These are phyloP conservation scores for Biston stratarius DNA, from an alignment of 2,888 invertebrate genomes.

Conservation along the genomic window DNA sequence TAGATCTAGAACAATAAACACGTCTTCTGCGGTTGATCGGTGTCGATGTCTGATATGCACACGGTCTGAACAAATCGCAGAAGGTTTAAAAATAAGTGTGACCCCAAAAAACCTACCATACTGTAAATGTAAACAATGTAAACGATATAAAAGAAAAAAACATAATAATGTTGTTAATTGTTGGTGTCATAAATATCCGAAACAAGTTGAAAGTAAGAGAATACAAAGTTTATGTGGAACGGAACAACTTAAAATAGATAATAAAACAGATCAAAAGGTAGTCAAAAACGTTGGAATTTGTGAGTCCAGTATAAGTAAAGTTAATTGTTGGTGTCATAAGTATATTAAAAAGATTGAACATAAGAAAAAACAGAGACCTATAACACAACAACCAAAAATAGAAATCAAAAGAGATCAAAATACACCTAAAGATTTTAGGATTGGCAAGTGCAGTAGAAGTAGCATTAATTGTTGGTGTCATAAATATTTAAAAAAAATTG, in stretches of 20 bases:
- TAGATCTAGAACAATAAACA: conserved; percentile 20
- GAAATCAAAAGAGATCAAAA: too few relatives aligned
- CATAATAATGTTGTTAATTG: not conserved
- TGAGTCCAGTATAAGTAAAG: not conserved
- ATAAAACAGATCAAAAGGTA: not conserved
- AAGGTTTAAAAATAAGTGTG: conserved; percentile 13
- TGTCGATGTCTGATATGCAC: conserved; percentile 18
- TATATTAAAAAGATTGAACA: too few relatives aligned
- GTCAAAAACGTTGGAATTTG: not conserved
- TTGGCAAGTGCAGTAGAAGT: too few relatives aligned
- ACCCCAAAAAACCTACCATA: conserved; percentile 15
- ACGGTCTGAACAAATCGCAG: conserved; percentile 8
- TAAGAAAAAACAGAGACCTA: too few relatives aligned
- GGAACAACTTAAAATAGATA: not conserved
- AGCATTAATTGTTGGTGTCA: too few relatives aligned
- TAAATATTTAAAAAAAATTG: not conserved
- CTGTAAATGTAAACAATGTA: not conserved
- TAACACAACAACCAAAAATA: not conserved
- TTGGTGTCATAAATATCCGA: conserved; percentile 3
- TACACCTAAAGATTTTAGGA: too few relatives aligned
- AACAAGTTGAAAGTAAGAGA: not conserved
- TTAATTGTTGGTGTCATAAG: too few relatives aligned
- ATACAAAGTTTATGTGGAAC: not conserved
- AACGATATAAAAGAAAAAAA: not conserved
- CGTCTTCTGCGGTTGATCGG: conserved; percentile 24